Base-by-base conservation (phyloP, 1,140 invertebrate genomes). In the Philotrypesis tridentata region DNA sequence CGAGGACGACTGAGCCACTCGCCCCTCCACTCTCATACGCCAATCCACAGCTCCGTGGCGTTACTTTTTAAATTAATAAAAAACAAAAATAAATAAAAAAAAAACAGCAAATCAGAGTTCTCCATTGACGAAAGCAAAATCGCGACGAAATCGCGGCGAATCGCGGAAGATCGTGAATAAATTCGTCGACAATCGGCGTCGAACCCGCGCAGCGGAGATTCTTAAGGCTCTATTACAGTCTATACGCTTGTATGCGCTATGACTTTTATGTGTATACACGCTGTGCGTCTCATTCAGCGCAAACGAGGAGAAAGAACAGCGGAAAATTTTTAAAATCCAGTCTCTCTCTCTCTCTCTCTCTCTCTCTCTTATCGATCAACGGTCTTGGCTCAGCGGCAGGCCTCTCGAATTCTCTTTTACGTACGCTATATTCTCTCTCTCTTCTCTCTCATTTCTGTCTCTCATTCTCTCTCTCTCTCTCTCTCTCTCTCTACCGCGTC, bases 1-100 rank as follows among this genome's bases (percentile, higher is more conserved):
- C 67, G 96, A 95, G 61, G 95, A 96, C 85, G 95, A 93, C 31
- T 88, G 87, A 85, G 77, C 74, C 1, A 61, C 25, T 63, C 25
- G 14, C 14, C 25, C 2, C 25, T 3, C 9, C 11, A n/a, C 67
- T n/a, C 14, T 33, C 9, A 21, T n/a, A 14, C 27, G 25, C 31
- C 31, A 21, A 29, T 70, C 67, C 14, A 70, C 67, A 70, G 31
- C 67, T 70, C n/a, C n/a, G 60, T 21, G 60, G 60, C 40, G 40
- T 43, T 63, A 63, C 12, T 65, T 77, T 43, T n/a, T 55, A 17
- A 55, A 17, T 71, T 3, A 71, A 71, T 37, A 33, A 33, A 71
- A n/a, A 71, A 37, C 3, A 37, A 37, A 37, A 37, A 71, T 14
- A 31, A 79, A 68, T 55, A 23, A 70, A 27, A 55, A 55, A 70